Base-by-base conservation (phyloP, 2,888 invertebrate species). In the Hedya salicella region DNA sequence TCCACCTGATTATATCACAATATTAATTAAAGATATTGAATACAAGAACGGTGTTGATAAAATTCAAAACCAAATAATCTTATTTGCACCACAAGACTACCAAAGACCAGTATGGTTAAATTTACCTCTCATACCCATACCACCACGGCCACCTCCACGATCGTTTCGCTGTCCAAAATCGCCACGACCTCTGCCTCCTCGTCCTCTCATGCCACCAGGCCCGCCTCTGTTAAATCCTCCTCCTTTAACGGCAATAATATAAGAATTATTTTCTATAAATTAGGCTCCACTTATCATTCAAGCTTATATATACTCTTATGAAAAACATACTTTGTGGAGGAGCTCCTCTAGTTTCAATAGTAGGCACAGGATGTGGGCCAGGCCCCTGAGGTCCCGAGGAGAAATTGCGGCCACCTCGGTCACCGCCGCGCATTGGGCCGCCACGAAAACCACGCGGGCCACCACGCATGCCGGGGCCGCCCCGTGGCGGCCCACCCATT, bases 91-190 rank as follows among this genome's bases (percentile, higher is more conserved):
- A n/a, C n/a, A n/a, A n/a, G n/a, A n/a, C n/a, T 19, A 11, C 11
- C 11, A 44, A 16, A 42, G 42, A 25, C 1, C 36, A 36, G 9
- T 36, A 9, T 25, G 9, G 6, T 36, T 2, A 11, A 11, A 17
- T n/a, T 32, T 72, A 88, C 91, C 91, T 87, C 91, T 86, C 90
- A 91, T 90, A 4, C 84, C 88, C 90, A 90, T 89, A 53, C 91
- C 91, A 39, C 91, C 86, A 40, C 88, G 78, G 8, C 87, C 86
- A 42, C 81, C 82, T 1, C 89, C 91, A 66, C 90, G 80, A 54
- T 89, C 91, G 69, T 82, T 86, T 36, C 89, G 78, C 13, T 81
- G 91, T 13, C 80, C 85, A 75, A 90, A 91, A 71, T 92, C 91
- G 17, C 91, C 91, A 42, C 91, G 80, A 0, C 91, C 91, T 42